These are phyloP conservation scores for Syrrhaptes paradoxus DNA, from an alignment of 2,113 vertebrate genomes.

Conservation along the genomic window DNA sequence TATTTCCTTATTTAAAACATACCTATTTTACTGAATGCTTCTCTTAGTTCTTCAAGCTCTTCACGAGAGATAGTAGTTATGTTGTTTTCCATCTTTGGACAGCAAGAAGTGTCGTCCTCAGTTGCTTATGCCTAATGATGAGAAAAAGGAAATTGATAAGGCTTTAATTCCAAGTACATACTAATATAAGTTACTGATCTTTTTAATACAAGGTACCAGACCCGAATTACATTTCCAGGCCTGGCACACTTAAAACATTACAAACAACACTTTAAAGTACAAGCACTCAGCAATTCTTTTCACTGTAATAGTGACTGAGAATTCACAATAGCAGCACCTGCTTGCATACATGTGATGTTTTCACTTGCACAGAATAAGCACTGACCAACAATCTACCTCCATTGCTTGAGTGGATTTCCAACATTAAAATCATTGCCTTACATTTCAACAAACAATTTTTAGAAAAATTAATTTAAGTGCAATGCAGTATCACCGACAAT, in stretches of 20 bases:
- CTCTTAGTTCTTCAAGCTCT: slow-evolving; percentile 90
- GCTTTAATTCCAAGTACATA: neutral
- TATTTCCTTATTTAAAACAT: neutral
- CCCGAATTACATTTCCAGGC: neutral
- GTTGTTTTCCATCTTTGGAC: slow-evolving; percentile 84
- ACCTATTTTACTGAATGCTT: slow-evolving; percentile 96
- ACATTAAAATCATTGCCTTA: neutral
- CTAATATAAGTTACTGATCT: neutral
- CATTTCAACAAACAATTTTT: neutral
- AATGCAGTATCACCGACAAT: neutral
- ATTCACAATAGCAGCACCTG: neutral
- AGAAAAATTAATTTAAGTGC: neutral
- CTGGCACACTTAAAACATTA: neutral
- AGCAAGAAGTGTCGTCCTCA: neutral
- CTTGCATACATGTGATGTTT: neutral
- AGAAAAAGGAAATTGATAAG: slow-evolving; percentile 3
- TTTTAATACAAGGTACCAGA: neutral
- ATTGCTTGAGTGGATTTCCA: neutral
- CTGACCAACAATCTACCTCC: neutral
- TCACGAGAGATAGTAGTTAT: slow-evolving; percentile 90
- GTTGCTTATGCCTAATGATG: slow-evolving; percentile 29
- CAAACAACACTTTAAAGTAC: neutral
- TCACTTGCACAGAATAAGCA: neutral
- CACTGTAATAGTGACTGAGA: neutral
- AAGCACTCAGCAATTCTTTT: neutral